Evolutionary conservation across 2,113 vertebrate species (phyloP).

Genomic region (Stomatorhinus ivindoensis): DNA sequence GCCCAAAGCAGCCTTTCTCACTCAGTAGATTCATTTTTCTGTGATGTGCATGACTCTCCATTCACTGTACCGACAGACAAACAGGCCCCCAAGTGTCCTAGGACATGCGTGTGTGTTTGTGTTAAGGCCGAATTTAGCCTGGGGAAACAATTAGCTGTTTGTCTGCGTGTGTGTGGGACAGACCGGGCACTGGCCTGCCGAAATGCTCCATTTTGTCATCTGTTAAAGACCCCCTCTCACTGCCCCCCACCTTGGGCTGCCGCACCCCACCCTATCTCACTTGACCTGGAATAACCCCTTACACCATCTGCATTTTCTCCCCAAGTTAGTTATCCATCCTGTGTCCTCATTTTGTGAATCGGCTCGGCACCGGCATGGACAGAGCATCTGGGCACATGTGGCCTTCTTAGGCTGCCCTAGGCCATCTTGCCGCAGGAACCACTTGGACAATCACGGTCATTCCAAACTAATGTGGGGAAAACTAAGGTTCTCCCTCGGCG

Average conservation of each 20-base stretch:
- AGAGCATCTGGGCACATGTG: neutral
- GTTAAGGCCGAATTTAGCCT: neutral
- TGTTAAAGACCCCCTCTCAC: neutral
- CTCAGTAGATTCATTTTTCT: neutral
- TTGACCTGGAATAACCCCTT: neutral
- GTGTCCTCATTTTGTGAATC: neutral
- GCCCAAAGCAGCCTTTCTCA: neutral
- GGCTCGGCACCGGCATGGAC: neutral
- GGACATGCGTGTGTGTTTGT: neutral
- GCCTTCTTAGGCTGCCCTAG: neutral
- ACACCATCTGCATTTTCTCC: neutral
- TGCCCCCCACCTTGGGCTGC: neutral
- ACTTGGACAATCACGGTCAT: neutral
- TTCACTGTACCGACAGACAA: neutral
- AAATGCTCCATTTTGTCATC: neutral
- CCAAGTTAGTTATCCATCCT: neutral
- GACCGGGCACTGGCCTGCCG: neutral
- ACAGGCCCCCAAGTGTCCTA: neutral
- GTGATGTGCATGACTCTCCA: neutral
- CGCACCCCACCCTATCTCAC: neutral
- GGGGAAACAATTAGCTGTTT: neutral
- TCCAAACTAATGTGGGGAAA: neutral
- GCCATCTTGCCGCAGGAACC: neutral
- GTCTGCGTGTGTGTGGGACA: neutral
- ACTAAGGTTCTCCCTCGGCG: neutral